phyloP scores from a whole-genome alignment of 1,140 invertebrate genomes.

The Drosophila micromelanica region DNA sequence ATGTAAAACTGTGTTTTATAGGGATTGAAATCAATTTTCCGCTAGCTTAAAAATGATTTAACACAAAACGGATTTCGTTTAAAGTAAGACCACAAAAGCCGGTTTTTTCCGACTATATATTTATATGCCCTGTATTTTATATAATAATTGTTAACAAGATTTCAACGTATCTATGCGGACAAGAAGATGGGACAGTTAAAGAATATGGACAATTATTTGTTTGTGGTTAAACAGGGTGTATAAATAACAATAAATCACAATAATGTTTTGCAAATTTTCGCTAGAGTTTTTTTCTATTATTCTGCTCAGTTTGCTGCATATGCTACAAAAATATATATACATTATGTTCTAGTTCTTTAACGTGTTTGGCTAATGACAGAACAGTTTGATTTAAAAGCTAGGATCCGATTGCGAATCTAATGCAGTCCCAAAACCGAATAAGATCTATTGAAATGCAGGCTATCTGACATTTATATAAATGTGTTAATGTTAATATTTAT shows the following conservation, averaged over 20 bases:
- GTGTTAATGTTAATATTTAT: constrained; percentile 1
- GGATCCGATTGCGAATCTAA: constrained; percentile 21
- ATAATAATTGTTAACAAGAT: not conserved
- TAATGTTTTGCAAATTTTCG: constrained; percentile 75
- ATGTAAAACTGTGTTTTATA: constrained; percentile 52
- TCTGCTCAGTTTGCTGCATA: constrained; percentile 43
- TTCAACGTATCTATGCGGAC: not conserved
- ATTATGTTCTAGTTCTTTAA: constrained; percentile 48
- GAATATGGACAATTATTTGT: constrained; percentile 11
- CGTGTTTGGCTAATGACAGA: constrained; percentile 36
- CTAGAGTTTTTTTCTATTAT: constrained; percentile 69
- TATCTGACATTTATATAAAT: constrained; percentile 19
- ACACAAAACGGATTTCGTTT: constrained; percentile 52
- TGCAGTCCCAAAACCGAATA: constrained; percentile 48
- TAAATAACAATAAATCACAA: constrained; percentile 79
- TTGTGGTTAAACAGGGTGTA: constrained; percentile 43
- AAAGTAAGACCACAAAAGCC: constrained; percentile 39
- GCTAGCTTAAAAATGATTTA: constrained; percentile 61
- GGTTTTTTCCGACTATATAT: constrained; percentile 28
- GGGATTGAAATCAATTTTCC: constrained; percentile 57
- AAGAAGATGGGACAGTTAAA: not conserved
- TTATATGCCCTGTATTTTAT: constrained; percentile 24
- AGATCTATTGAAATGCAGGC: constrained; percentile 40
- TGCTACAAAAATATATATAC: constrained; percentile 73
- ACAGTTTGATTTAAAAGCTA: constrained; percentile 42